Conservation (phyloP, 1,140 invertebrate species). For the Anadara kagoshimensis region DNA sequence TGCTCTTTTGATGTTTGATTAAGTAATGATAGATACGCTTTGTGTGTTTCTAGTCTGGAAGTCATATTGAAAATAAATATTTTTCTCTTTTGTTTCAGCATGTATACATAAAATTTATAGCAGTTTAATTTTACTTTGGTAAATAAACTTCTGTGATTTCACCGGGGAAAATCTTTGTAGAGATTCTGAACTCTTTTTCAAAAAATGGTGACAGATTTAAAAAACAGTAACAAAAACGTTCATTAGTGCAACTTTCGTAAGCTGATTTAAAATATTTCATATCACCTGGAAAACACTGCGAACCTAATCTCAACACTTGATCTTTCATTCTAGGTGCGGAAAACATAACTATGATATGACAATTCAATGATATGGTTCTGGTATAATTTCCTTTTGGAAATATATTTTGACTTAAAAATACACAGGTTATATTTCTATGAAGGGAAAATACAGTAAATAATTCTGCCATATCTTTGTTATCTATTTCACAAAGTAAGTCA, state of each 20-base stretch:
- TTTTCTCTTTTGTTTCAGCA: too few relatives aligned
- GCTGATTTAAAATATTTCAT: constrained; percentile 23
- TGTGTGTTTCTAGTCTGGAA: too few relatives aligned
- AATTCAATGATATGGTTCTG: constrained; percentile 35
- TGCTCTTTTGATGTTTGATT: too few relatives aligned
- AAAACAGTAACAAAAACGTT: constrained; percentile 18
- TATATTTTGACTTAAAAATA: constrained; percentile 34
- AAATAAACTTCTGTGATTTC: constrained; percentile 27
- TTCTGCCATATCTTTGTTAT: neutral
- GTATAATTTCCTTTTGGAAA: constrained; percentile 19
- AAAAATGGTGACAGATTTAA: constrained; percentile 14
- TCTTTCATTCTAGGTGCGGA: constrained; percentile 18
- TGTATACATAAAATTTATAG: too few relatives aligned
- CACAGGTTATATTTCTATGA: constrained; percentile 6
- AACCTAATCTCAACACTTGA: constrained; percentile 22
- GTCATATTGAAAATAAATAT: too few relatives aligned
- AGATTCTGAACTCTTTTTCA: constrained; percentile 14
- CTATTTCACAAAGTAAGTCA: neutral
- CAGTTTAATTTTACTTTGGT: neutral
- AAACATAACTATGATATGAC: constrained; percentile 22
- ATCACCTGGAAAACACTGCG: constrained; percentile 28
- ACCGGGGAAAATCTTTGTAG: constrained; percentile 20
- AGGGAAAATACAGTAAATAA: constrained; percentile 16
- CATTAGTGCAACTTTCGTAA: constrained; percentile 25
- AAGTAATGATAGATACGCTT: too few relatives aligned